These are phyloP conservation scores for Pararge aegeria DNA, from an alignment of 1,140 invertebrate species.

Conservation along the genomic window DNA sequence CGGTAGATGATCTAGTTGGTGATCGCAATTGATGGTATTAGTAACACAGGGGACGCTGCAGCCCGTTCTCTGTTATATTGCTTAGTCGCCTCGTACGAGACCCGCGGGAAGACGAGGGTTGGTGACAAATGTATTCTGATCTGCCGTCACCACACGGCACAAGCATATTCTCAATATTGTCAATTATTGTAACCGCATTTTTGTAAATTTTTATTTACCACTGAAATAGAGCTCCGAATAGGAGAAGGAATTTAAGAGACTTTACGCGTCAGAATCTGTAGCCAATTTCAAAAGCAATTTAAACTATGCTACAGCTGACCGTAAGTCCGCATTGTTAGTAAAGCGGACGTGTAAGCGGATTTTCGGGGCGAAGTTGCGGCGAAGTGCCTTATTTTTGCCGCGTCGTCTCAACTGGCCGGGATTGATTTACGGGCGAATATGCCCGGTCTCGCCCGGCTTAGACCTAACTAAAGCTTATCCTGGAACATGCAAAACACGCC, in stretches of 20 bases:
- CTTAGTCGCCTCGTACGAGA: too few relatives aligned
- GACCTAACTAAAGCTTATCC: conserved; percentile 31
- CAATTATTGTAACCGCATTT: too few relatives aligned
- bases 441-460: conserved; percentile 37
- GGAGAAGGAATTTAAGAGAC: background rate
- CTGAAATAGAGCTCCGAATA: conserved; percentile 12
- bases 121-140: too few relatives aligned
- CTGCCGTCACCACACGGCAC: too few relatives aligned
- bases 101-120: too few relatives aligned
- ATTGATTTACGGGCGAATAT: conserved; percentile 69
- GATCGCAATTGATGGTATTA: too few relatives aligned
- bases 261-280: conserved; percentile 7
- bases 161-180: too few relatives aligned
- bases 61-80: too few relatives aligned
- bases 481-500: conserved; percentile 62
- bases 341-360: conserved; percentile 48
- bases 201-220: background rate
- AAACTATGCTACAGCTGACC: conserved; percentile 26
- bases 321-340: conserved; percentile 36
- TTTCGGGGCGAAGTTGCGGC: conserved; percentile 41
- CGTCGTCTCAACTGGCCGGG: conserved; percentile 53
- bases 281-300: conserved; percentile 25
- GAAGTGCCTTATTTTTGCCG: conserved; percentile 59
- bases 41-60: too few relatives aligned
- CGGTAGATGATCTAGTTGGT: too few relatives aligned